A percentile compares a stretch with the other conserved stretches of the same genome.
These are phyloP conservation scores for Chloropsis cyanopogon DNA, from an alignment of 2,113 vertebrate genomes.

Conservation along the genomic window DNA sequence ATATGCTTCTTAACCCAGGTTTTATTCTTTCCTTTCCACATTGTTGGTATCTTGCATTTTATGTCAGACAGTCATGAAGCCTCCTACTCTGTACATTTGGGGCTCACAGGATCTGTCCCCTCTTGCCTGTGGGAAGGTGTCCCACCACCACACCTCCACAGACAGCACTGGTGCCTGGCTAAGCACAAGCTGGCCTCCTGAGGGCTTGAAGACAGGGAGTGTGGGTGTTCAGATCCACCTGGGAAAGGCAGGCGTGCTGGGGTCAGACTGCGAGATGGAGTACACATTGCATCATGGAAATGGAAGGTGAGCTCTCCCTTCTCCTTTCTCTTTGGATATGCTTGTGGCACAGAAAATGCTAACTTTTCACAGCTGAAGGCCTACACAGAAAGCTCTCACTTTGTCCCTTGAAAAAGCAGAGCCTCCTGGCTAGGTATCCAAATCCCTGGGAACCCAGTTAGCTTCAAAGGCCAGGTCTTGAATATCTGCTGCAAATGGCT, in stretches of 20 bases:
- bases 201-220: neutral
- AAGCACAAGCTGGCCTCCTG: neutral
- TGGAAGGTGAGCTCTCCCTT: neutral
- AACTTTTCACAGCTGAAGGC: neutral
- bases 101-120: neutral
- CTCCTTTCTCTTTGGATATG: neutral
- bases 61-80: neutral
- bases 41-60: neutral
- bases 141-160: neutral
- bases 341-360: neutral
- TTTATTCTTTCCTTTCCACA: neutral
- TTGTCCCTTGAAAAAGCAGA: neutral
- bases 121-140: neutral
- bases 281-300: neutral
- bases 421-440: neutral
- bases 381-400: neutral
- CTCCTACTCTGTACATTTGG: neutral
- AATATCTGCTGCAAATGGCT: neutral
- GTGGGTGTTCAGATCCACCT: neutral
- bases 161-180: neutral
- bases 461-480: neutral
- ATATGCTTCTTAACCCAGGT: neutral
- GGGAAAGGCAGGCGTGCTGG: neutral
- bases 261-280: neutral
- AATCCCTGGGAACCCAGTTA: neutral